Conservation (phyloP, 1,140 invertebrate species). For the Eumeta japonica region DNA sequence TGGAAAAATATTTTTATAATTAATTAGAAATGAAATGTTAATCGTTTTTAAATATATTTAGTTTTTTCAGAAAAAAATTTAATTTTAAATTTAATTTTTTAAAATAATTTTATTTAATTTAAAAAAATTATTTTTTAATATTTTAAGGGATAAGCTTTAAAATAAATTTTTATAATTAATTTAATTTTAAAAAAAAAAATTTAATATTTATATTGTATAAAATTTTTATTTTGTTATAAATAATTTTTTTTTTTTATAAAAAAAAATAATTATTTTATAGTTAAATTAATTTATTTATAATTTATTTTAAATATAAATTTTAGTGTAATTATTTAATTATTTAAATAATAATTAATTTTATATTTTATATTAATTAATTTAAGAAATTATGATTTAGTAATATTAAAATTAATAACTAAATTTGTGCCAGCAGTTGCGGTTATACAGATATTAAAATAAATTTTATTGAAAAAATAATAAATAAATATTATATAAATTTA, state of each 20-base stretch:
- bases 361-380: constrained; percentile 37
- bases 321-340: too few relatives aligned
- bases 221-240: constrained; percentile 19
- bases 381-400: constrained; percentile 45
- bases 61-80: constrained; percentile 64
- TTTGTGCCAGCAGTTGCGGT: constrained; percentile 62
- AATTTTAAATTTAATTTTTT: constrained; percentile 41
- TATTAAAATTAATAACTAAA: constrained; percentile 37
- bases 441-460: constrained; percentile 42
- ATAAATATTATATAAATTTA: constrained; percentile 34
- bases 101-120: constrained; percentile 28
- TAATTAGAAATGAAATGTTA: constrained; percentile 63
- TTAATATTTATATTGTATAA: constrained; percentile 29
- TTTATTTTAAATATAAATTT: constrained; percentile 41
- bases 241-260: constrained; percentile 24
- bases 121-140: constrained; percentile 46
- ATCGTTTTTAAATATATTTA: constrained; percentile 64
- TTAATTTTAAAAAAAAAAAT: constrained; percentile 35
- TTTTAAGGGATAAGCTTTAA: constrained; percentile 34
- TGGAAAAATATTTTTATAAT: constrained; percentile 58
- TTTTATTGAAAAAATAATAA: constrained; percentile 24
- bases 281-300: constrained; percentile 30
- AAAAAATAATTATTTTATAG: constrained; percentile 29
- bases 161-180: constrained; percentile 21
- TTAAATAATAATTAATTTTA: constrained; percentile 33